phyloP scores from a whole-genome alignment of 2,888 invertebrate species.

The Philaethria dido region DNA sequence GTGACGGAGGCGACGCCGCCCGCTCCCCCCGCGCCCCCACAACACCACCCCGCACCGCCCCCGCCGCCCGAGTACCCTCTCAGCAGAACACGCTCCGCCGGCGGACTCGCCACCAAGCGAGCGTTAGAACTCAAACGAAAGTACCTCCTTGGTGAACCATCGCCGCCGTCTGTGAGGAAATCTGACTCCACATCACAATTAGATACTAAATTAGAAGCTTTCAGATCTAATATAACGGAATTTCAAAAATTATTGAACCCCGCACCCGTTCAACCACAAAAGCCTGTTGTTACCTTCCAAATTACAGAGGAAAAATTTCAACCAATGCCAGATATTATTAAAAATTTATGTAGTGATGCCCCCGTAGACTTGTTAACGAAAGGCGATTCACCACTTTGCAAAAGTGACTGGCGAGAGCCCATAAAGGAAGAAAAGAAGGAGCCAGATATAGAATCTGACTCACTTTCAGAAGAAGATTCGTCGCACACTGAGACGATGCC shows the following conservation, averaged over 20 bases:
- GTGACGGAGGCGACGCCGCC: conserved; percentile 92
- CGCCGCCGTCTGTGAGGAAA: conserved; percentile 88
- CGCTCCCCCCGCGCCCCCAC: conserved; percentile 83
- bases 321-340: conserved; percentile 85
- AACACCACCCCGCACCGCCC: conserved; percentile 72
- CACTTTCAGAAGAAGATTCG: conserved; percentile 71
- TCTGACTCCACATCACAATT: conserved; percentile 93
- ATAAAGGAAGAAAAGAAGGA: conserved; percentile 66
- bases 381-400: conserved; percentile 61
- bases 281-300: conserved; percentile 61
- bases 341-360: conserved; percentile 68
- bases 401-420: conserved; percentile 74
- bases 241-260: conserved; percentile 94
- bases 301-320: conserved; percentile 74
- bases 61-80: conserved; percentile 88
- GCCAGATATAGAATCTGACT: conserved; percentile 82
- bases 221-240: conserved; percentile 93
- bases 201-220: conserved; percentile 92
- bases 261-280: conserved; percentile 80
- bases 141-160: conserved; percentile 90
- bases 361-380: conserved; percentile 72
- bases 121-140: conserved; percentile 93
- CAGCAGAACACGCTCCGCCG: conserved; percentile 92
- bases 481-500: conserved; percentile 70
- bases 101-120: conserved; percentile 93